Base-by-base conservation (phyloP, 2,888 invertebrate genomes). In the Nemurella pictetii region DNA sequence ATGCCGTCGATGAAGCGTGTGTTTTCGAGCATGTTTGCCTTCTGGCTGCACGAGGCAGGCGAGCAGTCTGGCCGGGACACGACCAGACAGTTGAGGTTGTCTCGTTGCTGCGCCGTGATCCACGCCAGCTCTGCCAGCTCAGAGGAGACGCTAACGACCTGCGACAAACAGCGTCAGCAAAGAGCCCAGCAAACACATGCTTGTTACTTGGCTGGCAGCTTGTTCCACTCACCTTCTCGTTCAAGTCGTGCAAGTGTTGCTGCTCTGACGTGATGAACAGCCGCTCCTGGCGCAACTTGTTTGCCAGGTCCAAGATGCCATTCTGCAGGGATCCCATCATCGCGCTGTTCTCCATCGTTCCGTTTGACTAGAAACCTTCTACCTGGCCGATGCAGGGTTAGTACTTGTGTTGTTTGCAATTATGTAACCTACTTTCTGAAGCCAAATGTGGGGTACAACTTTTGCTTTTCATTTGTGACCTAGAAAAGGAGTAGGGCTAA, bases 221-320 rank as follows among this genome's bases (percentile, higher is more conserved):
- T n/a, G n/a, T 20, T 55, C 91, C 87, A 92, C 92, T 88, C 88
- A 96, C 93, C 88, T 95, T 94, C 89, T 95, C 94, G 89, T 96
- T 96, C 36, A 96, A 91, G 88, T 93, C 93, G 88, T 95, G 95
- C 88, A 97, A 93, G 90, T 96, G 94, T 89, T 95, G 94, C 90
- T 96, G 94, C 90, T 98, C 98, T 1, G 96, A 95, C 87, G 94
- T 94, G 84, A 97, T 95, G 90, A 97, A 97, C 85, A 98, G 92
- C 88, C 96, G 95, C 90, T 98, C 98, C 89, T 96, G 94, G 85
- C 95, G 93, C 87, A 97, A 91, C 89, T 95, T 95, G 87, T 92
- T 91, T 29, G 94, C 93, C 86, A 95, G 90, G 88, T 94, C 94
- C 85, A 93, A 90, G 86, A 94, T 91, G 87, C 93, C 92, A 90